Conservation (phyloP, 2,797 vertebrate species). For the Melanotaenia nigrans region DNA sequence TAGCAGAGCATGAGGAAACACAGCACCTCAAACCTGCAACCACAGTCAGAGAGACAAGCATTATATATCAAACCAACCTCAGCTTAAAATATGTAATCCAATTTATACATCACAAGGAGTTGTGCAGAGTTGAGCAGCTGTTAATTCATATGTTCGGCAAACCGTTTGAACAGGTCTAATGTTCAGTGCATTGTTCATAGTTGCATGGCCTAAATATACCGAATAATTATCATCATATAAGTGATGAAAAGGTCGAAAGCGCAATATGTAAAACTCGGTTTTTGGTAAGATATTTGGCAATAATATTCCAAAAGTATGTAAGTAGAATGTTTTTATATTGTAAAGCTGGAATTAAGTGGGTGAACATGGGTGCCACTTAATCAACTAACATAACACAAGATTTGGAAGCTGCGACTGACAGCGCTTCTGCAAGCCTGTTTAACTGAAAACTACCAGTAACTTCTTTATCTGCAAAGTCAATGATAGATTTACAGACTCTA, state of each 20-base stretch:
- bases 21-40: conserved; percentile 93
- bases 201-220: conserved; percentile 3
- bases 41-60: not conserved
- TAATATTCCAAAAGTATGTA: not conserved
- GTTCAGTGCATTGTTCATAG: conserved; percentile 11
- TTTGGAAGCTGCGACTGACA: not conserved
- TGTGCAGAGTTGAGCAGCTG: conserved; percentile 27
- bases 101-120: not conserved
- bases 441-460: too few species aligned
- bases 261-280: not conserved
- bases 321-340: not conserved
- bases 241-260: not conserved
- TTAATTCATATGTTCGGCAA: conserved; percentile 17
- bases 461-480: too few species aligned
- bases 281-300: not conserved
- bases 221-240: conserved; percentile 9
- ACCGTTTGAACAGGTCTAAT: conserved; percentile 23
- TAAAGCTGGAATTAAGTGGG: not conserved
- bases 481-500: too few species aligned
- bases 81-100: too few species aligned
- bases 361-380: not conserved
- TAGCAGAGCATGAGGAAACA: conserved; percentile 99
- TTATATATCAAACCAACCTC: too few species aligned
- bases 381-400: not conserved
- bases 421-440: too few species aligned